phyloP scores from a whole-genome alignment of 2,797 vertebrate genomes.

The Gouania willdenowi region DNA sequence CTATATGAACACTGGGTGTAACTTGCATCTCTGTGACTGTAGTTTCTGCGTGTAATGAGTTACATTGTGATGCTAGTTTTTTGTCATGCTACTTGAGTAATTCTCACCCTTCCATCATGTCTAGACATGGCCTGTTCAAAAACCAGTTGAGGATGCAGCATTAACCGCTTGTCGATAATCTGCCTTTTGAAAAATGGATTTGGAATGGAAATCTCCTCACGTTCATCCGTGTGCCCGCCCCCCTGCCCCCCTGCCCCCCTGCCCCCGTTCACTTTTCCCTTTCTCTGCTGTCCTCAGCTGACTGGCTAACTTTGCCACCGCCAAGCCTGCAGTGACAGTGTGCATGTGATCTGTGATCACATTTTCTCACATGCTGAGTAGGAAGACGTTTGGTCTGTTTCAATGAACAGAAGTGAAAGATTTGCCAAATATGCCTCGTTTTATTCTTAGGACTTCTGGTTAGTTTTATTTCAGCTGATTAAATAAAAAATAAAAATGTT shows the following conservation, averaged over 20 bases:
- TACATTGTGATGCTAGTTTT: no score
- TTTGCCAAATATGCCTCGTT: no score
- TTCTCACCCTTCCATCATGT: background rate
- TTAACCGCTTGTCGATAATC: slow-evolving; percentile 54
- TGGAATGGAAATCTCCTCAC: slow-evolving; percentile 54
- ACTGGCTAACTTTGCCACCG: slow-evolving; percentile 21
- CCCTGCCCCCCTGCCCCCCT: no score
- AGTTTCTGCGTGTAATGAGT: no score
- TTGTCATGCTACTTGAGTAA: slow-evolving; percentile 1
- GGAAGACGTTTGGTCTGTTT: background rate
- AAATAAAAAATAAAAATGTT: no score
- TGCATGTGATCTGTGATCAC: slow-evolving; percentile 17
- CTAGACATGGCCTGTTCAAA: slow-evolving; percentile 21
- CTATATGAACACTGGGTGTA: no score
- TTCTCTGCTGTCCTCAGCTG: slow-evolving; percentile 23
- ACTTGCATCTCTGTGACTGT: no score
- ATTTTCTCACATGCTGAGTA: slow-evolving; percentile 1
- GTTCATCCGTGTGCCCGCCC: slow-evolving; percentile 34
- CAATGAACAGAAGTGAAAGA: no score
- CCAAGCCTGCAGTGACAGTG: background rate
- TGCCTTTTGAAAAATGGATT: slow-evolving; percentile 42
- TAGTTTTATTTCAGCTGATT: no score
- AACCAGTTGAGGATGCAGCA: slow-evolving; percentile 24
- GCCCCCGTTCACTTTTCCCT: slow-evolving; percentile 18
- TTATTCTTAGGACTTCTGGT: no score